A percentile compares a stretch with the other conserved stretches of the same genome.
phyloP scores from a whole-genome alignment of 2,797 vertebrate genomes.

The Stomatorhinus walkeri region DNA sequence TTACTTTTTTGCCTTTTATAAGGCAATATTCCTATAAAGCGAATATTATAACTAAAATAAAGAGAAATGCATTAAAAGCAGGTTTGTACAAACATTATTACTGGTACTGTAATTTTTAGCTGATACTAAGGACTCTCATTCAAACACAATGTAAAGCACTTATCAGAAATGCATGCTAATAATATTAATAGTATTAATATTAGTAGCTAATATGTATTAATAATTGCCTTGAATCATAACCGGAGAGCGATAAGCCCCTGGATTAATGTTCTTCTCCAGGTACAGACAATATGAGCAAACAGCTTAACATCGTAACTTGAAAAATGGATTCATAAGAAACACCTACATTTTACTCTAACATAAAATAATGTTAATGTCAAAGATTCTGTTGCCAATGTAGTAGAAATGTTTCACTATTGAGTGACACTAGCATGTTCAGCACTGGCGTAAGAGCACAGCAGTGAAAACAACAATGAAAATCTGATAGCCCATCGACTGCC shows the following conservation, averaged over 20 bases:
- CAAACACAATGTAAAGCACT: neutral
- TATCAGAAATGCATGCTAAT: neutral
- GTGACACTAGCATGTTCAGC: neutral
- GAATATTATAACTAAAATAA: neutral
- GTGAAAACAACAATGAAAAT: neutral
- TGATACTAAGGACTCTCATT: neutral
- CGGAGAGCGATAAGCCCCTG: neutral
- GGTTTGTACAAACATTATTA: neutral
- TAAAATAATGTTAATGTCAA: neutral
- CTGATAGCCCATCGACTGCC: neutral
- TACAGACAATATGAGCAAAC: neutral
- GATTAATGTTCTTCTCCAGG: neutral
- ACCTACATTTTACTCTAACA: neutral
- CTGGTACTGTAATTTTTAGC: neutral
- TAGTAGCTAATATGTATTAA: neutral
- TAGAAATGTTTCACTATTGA: neutral
- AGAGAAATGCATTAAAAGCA: neutral
- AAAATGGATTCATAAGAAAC: neutral
- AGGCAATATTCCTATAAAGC: neutral
- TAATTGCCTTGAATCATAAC: neutral
- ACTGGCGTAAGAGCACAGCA: neutral
- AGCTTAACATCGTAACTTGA: neutral
- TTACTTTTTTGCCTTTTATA: neutral
- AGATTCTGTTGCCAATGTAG: neutral
- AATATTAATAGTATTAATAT: too few species aligned